phyloP scores from a whole-genome alignment of 2,797 vertebrate genomes.

The Gymnoscopelus braueri region DNA sequence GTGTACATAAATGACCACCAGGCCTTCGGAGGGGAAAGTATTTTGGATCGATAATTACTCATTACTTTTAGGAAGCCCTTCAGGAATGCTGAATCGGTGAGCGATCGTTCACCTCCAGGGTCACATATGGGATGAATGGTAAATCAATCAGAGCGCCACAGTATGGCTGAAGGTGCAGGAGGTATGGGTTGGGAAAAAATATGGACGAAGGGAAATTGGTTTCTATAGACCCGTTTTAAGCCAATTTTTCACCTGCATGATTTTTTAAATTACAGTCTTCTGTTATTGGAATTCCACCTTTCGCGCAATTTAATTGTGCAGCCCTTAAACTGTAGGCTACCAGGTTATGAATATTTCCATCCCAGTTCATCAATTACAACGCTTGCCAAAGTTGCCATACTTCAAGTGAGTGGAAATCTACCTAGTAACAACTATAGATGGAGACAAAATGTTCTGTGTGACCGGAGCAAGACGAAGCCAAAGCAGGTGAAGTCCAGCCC shows the following conservation, averaged over 20 bases:
- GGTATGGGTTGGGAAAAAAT: too few species aligned
- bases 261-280: too few species aligned
- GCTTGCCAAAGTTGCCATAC: too few species aligned
- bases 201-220: too few species aligned
- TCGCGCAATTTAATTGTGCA: too few species aligned
- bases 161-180: not conserved
- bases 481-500: not conserved
- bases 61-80: conserved; percentile 18
- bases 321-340: too few species aligned
- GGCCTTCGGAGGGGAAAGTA: not conserved
- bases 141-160: conserved; percentile 29
- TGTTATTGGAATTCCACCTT: too few species aligned
- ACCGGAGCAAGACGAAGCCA: not conserved
- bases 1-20: not conserved
- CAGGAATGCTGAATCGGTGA: conserved; percentile 31
- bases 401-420: too few species aligned
- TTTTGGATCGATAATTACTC: conserved; percentile 37
- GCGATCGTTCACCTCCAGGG: conserved; percentile 28
- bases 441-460: not conserved
- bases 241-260: too few species aligned
- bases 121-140: conserved; percentile 16
- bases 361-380: too few species aligned
- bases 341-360: too few species aligned
- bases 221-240: too few species aligned
- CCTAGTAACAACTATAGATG: not conserved